These are phyloP conservation scores for Ochlodes sylvanus DNA, from an alignment of 2,888 invertebrate genomes.

Conservation along the genomic window DNA sequence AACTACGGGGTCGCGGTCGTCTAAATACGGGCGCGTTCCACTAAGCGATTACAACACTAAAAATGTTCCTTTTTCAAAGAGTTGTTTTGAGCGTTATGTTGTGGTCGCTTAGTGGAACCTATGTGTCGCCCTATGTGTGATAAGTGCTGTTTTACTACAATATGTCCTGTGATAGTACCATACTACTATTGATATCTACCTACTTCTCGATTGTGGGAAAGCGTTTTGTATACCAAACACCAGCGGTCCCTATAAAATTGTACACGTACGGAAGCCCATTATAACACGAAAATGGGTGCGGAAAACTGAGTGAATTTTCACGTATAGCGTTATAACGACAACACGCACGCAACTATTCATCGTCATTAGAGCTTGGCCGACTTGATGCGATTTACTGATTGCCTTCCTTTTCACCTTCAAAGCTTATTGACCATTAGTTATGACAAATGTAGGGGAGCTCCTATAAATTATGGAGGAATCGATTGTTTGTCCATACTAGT, in stretches of 20 bases:
- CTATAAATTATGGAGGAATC: background rate
- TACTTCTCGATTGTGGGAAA: background rate
- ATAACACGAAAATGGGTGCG: slow-evolving; percentile 60
- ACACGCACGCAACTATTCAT: slow-evolving; percentile 64
- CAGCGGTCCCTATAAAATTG: slow-evolving; percentile 18
- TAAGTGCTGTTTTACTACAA: too few relatives aligned
- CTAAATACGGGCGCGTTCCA: too few relatives aligned
- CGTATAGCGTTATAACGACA: slow-evolving; percentile 68
- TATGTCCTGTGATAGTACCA: background rate
- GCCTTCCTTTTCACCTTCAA: slow-evolving; percentile 24
- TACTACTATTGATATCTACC: too few relatives aligned
- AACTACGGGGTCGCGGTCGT: too few relatives aligned
- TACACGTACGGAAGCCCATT: slow-evolving; percentile 39
- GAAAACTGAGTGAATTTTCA: slow-evolving; percentile 65
- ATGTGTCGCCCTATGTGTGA: too few relatives aligned
- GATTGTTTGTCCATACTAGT: background rate
- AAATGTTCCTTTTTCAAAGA: too few relatives aligned
- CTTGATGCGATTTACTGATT: slow-evolving; percentile 29
- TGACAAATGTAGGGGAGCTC: slow-evolving; percentile 21
- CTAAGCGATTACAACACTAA: too few relatives aligned
- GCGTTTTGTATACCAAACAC: background rate
- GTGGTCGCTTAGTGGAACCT: too few relatives aligned
- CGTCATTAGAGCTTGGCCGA: slow-evolving; percentile 40
- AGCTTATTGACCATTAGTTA: slow-evolving; percentile 32
- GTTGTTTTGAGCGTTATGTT: too few relatives aligned